Base-by-base conservation (phyloP, 2,888 invertebrate genomes). In the Silvanus unidentatus region DNA sequence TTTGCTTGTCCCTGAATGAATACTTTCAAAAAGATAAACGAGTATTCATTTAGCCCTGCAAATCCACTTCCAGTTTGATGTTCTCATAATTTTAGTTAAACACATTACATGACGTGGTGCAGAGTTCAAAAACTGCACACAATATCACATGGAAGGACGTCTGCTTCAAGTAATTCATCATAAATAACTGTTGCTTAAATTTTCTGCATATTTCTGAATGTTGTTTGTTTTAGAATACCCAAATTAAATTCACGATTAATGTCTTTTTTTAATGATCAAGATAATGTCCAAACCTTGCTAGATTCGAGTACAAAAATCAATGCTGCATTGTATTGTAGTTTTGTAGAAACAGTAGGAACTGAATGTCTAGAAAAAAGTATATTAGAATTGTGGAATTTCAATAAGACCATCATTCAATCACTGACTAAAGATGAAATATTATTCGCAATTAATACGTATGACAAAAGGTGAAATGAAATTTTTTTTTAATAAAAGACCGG, bases 381-480 rank as follows among this genome's bases (percentile, higher is more conserved):
- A 49, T 68, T 86, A 51, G 86, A 87, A 63, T 68, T 88, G 52
- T 88, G 86, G 86, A 74, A 78, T 35, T 83, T 76, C 62, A 73
- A 84, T 61, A 66, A 70, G 45, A 68, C 71, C 27, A 54, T 70
- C 48, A 76, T 87, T 43, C 63, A 64, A 16, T 73, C 72, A 52
- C 64, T 80, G 45, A 79, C 81, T 1, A 77, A 75, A 57, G 66
- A 78, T 43, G 80, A 85, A 46, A 82, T 88, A 53, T 61, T 85
- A 30, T 60, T 71, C 13, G 77, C 75, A 60, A 61, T 88, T 16
- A 84, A 86, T 64, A 71, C 69, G 44, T 72, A 75, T 5, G 76
- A 75, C 60, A 68, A 70, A 34, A 72, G 73, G 75, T 74, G 61
- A 61, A 16, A 4, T 37, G 15, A 9, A 37, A 16, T 32, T 9